phyloP scores from a whole-genome alignment of 1,140 invertebrate species.

The Ladona fulva region DNA sequence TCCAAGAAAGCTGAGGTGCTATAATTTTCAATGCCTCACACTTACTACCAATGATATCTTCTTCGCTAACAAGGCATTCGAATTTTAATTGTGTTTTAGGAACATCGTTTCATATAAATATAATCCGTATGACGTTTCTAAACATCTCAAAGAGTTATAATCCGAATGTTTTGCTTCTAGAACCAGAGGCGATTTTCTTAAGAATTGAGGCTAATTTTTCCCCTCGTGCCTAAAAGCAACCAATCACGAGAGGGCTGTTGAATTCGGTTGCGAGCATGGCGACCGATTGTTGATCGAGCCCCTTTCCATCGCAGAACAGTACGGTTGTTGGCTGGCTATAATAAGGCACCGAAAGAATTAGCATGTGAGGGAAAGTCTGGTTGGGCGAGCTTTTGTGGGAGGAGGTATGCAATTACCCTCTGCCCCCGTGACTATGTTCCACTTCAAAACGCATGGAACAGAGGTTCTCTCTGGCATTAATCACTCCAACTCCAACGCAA shows the following conservation, averaged over 20 bases:
- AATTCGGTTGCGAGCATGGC: background rate
- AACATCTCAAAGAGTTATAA: no score
- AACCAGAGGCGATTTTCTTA: no score
- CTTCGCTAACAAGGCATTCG: no score
- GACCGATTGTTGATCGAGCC: background rate
- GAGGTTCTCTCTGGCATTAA: background rate
- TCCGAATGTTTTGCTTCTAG: no score
- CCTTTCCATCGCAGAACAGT: background rate
- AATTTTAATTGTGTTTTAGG: no score
- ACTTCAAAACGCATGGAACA: slow-evolving; percentile 1
- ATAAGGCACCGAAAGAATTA: background rate
- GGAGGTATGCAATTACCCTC: slow-evolving; percentile 1
- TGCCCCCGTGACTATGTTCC: background rate
- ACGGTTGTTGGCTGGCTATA: background rate
- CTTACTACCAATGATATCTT: no score
- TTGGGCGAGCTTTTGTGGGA: background rate
- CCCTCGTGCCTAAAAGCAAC: no score
- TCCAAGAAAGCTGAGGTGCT: no score
- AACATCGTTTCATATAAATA: no score
- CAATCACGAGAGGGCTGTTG: background rate
- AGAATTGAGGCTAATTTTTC: no score
- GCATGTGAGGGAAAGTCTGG: slow-evolving; percentile 2
- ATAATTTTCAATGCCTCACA: no score
- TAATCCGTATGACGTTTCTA: no score
- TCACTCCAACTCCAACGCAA: background rate